These are phyloP conservation scores for Nephotettix cincticeps DNA, from an alignment of 1,140 invertebrate genomes.

Conservation along the genomic window DNA sequence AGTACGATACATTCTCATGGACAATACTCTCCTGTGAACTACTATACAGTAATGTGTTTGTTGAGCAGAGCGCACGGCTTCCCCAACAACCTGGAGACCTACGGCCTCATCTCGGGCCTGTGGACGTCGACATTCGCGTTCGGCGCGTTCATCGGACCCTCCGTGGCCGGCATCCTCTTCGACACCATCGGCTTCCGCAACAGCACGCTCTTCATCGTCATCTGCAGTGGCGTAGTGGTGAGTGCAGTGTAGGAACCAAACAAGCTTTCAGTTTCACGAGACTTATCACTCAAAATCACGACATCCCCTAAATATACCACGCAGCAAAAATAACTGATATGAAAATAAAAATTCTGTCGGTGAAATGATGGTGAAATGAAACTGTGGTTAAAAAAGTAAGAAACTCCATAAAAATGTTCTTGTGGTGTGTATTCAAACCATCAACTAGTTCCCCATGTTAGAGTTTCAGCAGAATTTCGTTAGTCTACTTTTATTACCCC, in stretches of 20 bases:
- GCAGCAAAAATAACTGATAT: background rate
- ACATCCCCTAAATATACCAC: background rate
- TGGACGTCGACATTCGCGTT: conserved; percentile 85
- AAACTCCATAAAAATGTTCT: too few relatives aligned
- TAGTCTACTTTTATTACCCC: too few relatives aligned
- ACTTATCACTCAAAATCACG: background rate
- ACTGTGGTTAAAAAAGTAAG: too few relatives aligned
- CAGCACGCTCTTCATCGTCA: conserved; percentile 70
- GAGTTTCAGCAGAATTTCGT: too few relatives aligned
- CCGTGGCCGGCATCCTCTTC: conserved; percentile 71
- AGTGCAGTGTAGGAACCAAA: conserved; percentile 45
- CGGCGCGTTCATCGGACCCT: conserved; percentile 81
- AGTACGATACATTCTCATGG: too few relatives aligned
- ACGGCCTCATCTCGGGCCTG: conserved; percentile 78
- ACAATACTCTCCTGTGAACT: too few relatives aligned
- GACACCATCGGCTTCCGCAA: conserved; percentile 71
- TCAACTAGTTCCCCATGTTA: too few relatives aligned
- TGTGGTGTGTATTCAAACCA: too few relatives aligned
- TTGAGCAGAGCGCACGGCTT: conserved; percentile 71
- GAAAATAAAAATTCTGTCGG: background rate
- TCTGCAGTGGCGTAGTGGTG: conserved; percentile 64
- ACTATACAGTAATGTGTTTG: too few relatives aligned
- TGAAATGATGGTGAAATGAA: too few relatives aligned
- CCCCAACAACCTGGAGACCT: conserved; percentile 78
- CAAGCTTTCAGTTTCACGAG: background rate